phyloP scores from a whole-genome alignment of 2,888 invertebrate species.

The Drosophila anomelani region DNA sequence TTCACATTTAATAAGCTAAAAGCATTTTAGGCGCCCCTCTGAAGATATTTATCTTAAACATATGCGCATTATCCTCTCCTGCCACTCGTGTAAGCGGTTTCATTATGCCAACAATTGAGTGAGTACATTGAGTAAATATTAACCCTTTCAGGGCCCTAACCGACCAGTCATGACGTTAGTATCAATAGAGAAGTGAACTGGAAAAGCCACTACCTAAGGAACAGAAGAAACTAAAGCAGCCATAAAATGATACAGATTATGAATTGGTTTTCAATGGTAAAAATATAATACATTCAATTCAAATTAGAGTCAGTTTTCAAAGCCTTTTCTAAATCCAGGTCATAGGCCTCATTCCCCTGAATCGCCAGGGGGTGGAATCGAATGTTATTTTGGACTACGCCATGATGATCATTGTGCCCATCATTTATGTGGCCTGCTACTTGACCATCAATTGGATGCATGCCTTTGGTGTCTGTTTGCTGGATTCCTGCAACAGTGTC shows the following conservation, averaged over 20 bases:
- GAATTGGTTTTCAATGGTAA: constrained; percentile 73
- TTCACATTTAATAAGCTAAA: constrained; percentile 74
- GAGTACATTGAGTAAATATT: constrained; percentile 39
- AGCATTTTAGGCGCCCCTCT: constrained; percentile 53
- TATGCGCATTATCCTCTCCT: constrained; percentile 61
- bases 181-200: constrained; percentile 22
- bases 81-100: constrained; percentile 55
- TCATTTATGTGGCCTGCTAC: constrained; percentile 74
- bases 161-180: constrained; percentile 45
- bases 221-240: background rate
- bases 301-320: background rate
- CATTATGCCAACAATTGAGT: constrained; percentile 55
- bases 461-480: constrained; percentile 50
- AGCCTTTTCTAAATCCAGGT: constrained; percentile 48
- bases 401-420: constrained; percentile 77
- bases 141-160: constrained; percentile 41
- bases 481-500: constrained; percentile 74
- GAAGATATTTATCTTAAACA: constrained; percentile 77
- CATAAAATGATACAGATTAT: constrained; percentile 66
- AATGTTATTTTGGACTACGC: constrained; percentile 71
- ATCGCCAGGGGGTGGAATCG: constrained; percentile 62
- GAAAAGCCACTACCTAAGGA: constrained; percentile 32
- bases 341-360: constrained; percentile 81
- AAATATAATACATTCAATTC: background rate
- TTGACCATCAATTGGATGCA: constrained; percentile 60